Evolutionary conservation across 1,140 invertebrate species (phyloP).

Genomic region (Wiebesia pumilae): DNA sequence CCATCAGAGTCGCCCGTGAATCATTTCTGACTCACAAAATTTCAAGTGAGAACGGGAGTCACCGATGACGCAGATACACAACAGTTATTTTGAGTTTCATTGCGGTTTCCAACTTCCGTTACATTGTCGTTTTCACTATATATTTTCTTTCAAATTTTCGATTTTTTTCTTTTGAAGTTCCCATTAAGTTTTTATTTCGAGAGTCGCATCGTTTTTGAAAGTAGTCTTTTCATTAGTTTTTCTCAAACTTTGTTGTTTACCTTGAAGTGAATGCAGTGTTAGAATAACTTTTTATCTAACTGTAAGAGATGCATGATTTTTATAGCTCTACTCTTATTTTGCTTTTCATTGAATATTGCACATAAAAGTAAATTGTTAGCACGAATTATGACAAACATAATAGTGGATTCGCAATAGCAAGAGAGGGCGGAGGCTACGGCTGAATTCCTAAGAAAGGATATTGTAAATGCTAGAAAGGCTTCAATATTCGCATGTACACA

Average conservation of each 20-base stretch:
- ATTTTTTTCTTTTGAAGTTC: background rate
- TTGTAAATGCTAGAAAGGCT: background rate
- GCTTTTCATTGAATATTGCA: too few species aligned
- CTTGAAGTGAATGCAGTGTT: too few species aligned
- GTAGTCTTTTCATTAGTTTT: background rate
- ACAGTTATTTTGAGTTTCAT: constrained; percentile 26
- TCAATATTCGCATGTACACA: background rate
- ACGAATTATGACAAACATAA: too few species aligned
- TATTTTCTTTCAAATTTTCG: background rate
- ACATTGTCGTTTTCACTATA: background rate
- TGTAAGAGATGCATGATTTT: too few species aligned
- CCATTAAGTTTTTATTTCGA: background rate
- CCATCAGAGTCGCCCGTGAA: constrained; percentile 26
- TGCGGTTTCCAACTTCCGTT: background rate
- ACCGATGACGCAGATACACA: constrained; percentile 6
- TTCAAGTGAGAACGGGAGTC: background rate
- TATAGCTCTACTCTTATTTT: too few species aligned
- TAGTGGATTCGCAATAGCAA: too few species aligned
- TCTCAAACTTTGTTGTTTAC: too few species aligned
- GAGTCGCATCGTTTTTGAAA: background rate
- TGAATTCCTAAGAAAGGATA: too few species aligned
- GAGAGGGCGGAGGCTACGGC: too few species aligned
- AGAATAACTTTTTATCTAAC: too few species aligned
- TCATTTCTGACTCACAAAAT: constrained; percentile 40
- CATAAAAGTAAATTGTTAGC: too few species aligned